Percentiles rank a stretch among this genome's conserved stretches.
Evolutionary conservation across 2,797 vertebrate genomes (phyloP).

Genomic region (Tauraco hartlaubi): DNA sequence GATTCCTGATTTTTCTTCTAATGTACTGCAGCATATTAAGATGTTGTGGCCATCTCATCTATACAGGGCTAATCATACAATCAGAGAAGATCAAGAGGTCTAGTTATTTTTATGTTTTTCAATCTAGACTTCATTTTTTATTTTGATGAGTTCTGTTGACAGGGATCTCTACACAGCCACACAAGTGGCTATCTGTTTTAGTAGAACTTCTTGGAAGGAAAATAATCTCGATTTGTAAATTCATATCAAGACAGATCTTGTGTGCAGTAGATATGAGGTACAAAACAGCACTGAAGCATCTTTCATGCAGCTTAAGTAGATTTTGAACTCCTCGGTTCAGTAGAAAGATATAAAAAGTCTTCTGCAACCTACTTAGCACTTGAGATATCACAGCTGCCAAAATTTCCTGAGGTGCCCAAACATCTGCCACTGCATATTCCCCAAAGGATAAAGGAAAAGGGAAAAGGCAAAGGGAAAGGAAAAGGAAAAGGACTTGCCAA

Average conservation of each 20-base stretch:
- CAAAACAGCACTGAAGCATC: not conserved
- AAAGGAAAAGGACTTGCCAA: too few species aligned
- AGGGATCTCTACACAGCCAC: too few species aligned
- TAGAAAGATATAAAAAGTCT: not conserved
- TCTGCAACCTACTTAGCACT: not conserved
- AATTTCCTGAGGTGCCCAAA: not conserved
- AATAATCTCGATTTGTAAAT: not conserved
- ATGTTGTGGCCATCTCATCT: not conserved
- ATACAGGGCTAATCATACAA: not conserved
- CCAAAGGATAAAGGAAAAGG: not conserved
- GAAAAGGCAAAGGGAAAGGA: too few species aligned
- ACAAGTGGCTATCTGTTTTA: not conserved
- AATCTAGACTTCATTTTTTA: not conserved
- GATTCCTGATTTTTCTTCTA: not conserved
- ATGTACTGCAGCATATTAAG: not conserved
- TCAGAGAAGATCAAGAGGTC: not conserved
- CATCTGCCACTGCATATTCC: not conserved
- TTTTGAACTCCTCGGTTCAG: not conserved
- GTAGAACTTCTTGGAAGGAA: not conserved
- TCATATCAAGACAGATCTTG: not conserved
- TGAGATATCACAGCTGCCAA: not conserved
- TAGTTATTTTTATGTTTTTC: not conserved
- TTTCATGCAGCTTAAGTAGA: not conserved
- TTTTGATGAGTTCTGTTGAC: not conserved
- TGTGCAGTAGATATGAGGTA: not conserved